Base-by-base conservation (phyloP, 2,113 vertebrate species). In the Cavia aperea region DNA sequence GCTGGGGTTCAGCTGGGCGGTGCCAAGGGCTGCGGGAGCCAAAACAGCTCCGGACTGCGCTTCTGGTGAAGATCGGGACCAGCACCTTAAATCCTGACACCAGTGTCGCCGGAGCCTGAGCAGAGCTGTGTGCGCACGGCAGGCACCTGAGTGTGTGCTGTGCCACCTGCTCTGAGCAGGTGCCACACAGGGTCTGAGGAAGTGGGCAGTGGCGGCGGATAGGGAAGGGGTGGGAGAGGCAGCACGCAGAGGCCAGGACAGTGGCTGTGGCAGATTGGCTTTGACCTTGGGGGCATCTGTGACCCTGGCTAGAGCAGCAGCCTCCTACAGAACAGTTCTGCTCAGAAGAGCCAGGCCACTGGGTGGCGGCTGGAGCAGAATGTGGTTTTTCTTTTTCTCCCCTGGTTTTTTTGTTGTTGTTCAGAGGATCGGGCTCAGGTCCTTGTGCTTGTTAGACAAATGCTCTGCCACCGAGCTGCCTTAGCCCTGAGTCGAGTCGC, bases 201-300 rank as follows among this genome's bases (percentile, higher is more conserved):
- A 88, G 63, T 36, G 12, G 5, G 4, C 75, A 78, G 66, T 31
- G 72, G 82, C 2, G 0, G 11, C 10, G 1, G 11, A 16, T 10
- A 14, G 13, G 12, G n/a, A 4, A 11, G 33, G 58, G 39, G 2
- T 4, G 33, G 3, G 31, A 56, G 54, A 5, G 15, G 49, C 33
- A 1, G 5, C 31, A 5, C 36, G 5, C 10, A 1, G 31, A 33
- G 33, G 29, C 31, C 36, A 2, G 26, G 26, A 26, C 5, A 51
- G 12, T 1, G 15, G 12, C 43, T 2, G 14, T 62, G 23, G 29
- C 19, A 12, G 39, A 23, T 36, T 13, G n/a, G 12, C 29, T 46
- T 56, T 75, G 14, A 33, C 4, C 23, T 31, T 58, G 68, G 81
- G 70, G 68, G 43, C 1, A 0, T 18, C 49, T 5, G 4, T 62